Conservation (phyloP, 92 coral and sea anemone genomes). For the Blastomussa wellsi region DNA sequence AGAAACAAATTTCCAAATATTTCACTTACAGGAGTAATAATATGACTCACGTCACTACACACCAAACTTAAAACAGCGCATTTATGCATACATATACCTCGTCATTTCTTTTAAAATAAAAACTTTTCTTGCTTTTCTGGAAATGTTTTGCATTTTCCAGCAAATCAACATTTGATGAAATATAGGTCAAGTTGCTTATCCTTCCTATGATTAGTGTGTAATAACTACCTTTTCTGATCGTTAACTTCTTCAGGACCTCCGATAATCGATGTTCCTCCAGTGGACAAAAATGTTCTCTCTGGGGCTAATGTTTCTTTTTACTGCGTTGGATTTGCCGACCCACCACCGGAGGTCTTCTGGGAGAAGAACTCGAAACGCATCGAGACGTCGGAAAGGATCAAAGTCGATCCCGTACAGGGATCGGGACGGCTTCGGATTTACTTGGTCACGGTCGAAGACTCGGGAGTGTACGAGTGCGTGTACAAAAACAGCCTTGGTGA, state of each 20-base stretch:
- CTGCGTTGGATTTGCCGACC: conserved; percentile 63
- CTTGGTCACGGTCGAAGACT: conserved; percentile 50
- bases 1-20: no score
- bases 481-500: conserved; percentile 54
- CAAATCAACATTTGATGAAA: background rate
- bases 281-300: conserved; percentile 58
- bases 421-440: conserved; percentile 17
- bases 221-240: background rate
- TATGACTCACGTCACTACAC: no score
- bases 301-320: conserved; percentile 71
- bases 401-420: background rate
- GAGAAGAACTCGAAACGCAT: conserved; percentile 45
- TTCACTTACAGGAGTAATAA: no score
- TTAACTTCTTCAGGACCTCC: conserved; percentile 54
- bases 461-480: conserved; percentile 73
- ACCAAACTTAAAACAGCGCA: no score
- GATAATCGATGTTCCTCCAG: conserved; percentile 60
- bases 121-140: no score
- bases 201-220: background rate
- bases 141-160: no score
- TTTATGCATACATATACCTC: no score
- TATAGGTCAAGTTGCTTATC: background rate
- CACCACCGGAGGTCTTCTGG: conserved; percentile 64
- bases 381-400: conserved; percentile 5
- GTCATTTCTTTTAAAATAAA: no score